Evolutionary conservation across 2,888 invertebrate species (phyloP).

Genomic region (Pteria penguin): DNA sequence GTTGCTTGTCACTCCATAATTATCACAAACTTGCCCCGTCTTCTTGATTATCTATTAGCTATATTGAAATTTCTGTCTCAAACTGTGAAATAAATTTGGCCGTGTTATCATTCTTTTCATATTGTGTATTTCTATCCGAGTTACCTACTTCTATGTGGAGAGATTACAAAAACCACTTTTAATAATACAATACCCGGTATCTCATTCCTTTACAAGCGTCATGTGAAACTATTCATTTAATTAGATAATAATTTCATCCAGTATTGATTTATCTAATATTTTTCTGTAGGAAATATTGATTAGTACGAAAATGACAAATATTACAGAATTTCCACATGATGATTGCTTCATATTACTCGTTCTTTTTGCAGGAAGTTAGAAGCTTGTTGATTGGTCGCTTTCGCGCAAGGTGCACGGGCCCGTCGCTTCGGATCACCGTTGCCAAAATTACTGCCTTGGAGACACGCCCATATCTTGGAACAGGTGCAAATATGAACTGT

Average conservation of each 20-base stretch:
- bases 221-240: background rate
- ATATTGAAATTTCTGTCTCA: background rate
- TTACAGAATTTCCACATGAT: no score
- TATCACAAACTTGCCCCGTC: background rate
- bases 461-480: background rate
- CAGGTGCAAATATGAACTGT: constrained; percentile 12
- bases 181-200: background rate
- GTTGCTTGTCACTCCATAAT: background rate
- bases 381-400: background rate
- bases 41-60: background rate
- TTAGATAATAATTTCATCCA: background rate
- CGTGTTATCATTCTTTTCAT: no score
- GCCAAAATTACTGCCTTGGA: background rate
- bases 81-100: background rate
- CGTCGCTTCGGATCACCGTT: constrained; percentile 9
- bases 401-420: constrained; percentile 11
- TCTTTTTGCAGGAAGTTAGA: background rate
- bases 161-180: no score
- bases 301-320: background rate
- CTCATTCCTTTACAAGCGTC: background rate
- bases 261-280: background rate
- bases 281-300: background rate
- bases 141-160: no score
- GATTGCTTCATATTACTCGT: no score
- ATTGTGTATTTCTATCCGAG: no score